A percentile compares a stretch with the other conserved stretches of the same genome.
Evolutionary conservation across 1,140 invertebrate species (phyloP).

Genomic region (Pentalonia nigronervosa): DNA sequence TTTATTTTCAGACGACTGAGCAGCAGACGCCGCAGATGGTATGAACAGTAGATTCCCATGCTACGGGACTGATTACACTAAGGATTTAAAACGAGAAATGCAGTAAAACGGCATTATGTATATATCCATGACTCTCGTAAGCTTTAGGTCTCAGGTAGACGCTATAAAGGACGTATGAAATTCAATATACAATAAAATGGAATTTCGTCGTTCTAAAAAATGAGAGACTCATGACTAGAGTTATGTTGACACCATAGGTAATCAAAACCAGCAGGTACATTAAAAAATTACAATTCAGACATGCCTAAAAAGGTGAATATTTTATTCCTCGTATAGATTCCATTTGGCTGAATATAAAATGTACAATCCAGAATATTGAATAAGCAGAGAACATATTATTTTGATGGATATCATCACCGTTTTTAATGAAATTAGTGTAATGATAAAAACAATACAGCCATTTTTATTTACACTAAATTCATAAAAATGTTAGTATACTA

Average conservation of each 20-base stretch:
- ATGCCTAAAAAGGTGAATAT: not conserved
- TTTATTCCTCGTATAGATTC: not conserved
- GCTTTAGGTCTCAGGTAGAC: not conserved
- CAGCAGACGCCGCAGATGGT: slow-evolving; percentile 32
- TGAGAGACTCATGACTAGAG: not conserved
- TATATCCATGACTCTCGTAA: not conserved
- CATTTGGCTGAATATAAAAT: not conserved
- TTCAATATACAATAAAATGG: not conserved
- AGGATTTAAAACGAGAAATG: slow-evolving; percentile 5
- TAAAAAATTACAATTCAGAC: too few relatives aligned
- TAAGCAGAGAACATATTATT: not conserved
- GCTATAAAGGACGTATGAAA: not conserved
- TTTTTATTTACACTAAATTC: too few relatives aligned
- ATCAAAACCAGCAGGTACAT: not conserved
- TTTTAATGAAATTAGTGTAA: not conserved
- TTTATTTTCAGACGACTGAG: slow-evolving; percentile 26
- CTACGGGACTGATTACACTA: slow-evolving; percentile 14
- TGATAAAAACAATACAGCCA: not conserved
- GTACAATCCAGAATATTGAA: not conserved
- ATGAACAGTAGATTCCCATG: not conserved
- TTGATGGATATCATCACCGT: not conserved
- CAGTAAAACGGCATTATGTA: not conserved
- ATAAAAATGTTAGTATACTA: not conserved
- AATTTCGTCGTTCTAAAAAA: not conserved
- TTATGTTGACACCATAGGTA: not conserved